Conservation (phyloP, 2,888 invertebrate species). For the Aelia acuminata region DNA sequence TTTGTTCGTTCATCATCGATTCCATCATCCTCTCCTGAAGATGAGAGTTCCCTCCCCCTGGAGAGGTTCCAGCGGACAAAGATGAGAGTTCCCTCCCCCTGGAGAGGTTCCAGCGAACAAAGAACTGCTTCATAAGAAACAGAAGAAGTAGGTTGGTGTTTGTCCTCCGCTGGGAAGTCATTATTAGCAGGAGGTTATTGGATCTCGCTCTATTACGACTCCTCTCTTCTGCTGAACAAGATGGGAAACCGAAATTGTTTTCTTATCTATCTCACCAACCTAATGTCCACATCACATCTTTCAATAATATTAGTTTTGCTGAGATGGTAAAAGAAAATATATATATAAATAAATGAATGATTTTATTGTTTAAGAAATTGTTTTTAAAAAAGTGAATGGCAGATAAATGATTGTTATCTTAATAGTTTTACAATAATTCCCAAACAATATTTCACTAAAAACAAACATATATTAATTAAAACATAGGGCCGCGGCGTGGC, state of each 20-base stretch:
- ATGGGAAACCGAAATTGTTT: neutral
- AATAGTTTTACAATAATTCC: too few relatives aligned
- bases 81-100: too few relatives aligned
- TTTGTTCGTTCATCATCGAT: neutral
- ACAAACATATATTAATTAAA: too few relatives aligned
- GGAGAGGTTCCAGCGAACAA: neutral
- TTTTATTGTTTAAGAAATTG: too few relatives aligned
- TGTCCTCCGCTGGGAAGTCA: neutral
- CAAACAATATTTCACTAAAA: too few relatives aligned
- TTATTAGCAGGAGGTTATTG: conserved; percentile 21
- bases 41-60: neutral
- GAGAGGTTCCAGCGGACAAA: neutral
- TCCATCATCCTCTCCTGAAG: neutral
- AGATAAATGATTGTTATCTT: too few relatives aligned
- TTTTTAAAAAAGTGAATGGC: too few relatives aligned
- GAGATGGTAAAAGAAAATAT: too few relatives aligned
- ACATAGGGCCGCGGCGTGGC: too few relatives aligned
- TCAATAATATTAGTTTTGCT: neutral
- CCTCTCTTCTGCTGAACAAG: neutral
- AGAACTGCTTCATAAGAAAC: conserved; percentile 1
- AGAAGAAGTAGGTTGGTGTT: neutral
- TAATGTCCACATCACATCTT: neutral
- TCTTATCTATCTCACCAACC: neutral
- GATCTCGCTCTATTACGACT: neutral
- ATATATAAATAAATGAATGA: too few relatives aligned